Evolutionary conservation across 2,113 vertebrate species (phyloP).

Genomic region (Dasyornis broadbenti): DNA sequence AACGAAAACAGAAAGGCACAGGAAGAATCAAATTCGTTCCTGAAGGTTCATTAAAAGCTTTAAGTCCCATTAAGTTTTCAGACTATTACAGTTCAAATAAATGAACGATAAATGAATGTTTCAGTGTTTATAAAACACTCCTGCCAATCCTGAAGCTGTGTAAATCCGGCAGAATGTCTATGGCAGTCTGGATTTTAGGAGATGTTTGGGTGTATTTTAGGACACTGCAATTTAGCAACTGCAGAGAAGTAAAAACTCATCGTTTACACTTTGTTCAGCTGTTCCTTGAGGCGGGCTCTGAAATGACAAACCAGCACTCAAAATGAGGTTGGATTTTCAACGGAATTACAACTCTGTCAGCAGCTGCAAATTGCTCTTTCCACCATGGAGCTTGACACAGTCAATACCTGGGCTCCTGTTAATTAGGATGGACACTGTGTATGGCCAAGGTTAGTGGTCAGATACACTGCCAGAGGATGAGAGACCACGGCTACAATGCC

Average conservation of each 20-base stretch:
- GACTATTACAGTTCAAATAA: background rate
- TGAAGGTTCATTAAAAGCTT: background rate
- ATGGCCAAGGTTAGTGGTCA: background rate
- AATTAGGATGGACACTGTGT: background rate
- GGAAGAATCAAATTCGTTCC: background rate
- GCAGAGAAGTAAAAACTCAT: background rate
- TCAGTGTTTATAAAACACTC: background rate
- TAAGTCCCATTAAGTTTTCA: background rate
- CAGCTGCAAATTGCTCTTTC: slow-evolving; percentile 18
- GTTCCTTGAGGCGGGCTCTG: background rate
- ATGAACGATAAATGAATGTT: background rate
- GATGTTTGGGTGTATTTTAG: background rate
- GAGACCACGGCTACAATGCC: background rate
- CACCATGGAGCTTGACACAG: background rate
- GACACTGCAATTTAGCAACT: background rate
- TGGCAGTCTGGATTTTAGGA: background rate
- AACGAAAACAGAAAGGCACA: background rate
- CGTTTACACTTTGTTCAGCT: background rate
- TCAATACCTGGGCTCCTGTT: background rate
- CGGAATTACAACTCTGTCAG: background rate
- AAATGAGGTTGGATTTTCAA: background rate
- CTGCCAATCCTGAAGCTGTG: background rate
- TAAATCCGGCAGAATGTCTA: background rate
- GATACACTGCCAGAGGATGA: background rate
- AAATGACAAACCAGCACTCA: background rate